phyloP scores from a whole-genome alignment of 2,888 invertebrate genomes.

The Aphrophora alni region DNA sequence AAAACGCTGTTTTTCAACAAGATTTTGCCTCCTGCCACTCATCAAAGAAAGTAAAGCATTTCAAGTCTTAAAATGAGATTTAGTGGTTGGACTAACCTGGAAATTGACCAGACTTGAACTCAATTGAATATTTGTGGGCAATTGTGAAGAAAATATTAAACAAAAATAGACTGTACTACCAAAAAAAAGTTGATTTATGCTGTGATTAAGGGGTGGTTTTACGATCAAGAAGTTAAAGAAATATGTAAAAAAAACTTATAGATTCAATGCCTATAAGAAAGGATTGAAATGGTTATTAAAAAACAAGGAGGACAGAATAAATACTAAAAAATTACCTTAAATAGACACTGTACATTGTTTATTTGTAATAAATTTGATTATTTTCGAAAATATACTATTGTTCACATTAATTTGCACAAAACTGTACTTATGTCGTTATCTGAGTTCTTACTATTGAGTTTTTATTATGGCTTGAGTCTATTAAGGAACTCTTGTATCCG shows the following conservation, averaged over 20 bases:
- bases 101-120: conserved; percentile 9
- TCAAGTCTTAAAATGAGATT: background rate
- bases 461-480: no score
- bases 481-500: no score
- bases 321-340: conserved; percentile 2
- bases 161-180: background rate
- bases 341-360: conserved; percentile 21
- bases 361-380: no score
- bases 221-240: conserved; percentile 1
- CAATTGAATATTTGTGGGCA: background rate
- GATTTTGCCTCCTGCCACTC: no score
- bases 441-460: no score
- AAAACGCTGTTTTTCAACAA: background rate
- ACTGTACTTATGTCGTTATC: no score
- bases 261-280: conserved; percentile 15
- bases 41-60: background rate
- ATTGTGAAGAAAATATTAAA: background rate
- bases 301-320: background rate
- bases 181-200: conserved; percentile 2
- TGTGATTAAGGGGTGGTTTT: background rate
- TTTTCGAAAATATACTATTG: no score
- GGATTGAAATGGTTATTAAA: conserved; percentile 15
- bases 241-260: background rate
- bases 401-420: no score
- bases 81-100: background rate